Conservation (phyloP, 2,797 vertebrate genomes). For the Pangasius macronema region DNA sequence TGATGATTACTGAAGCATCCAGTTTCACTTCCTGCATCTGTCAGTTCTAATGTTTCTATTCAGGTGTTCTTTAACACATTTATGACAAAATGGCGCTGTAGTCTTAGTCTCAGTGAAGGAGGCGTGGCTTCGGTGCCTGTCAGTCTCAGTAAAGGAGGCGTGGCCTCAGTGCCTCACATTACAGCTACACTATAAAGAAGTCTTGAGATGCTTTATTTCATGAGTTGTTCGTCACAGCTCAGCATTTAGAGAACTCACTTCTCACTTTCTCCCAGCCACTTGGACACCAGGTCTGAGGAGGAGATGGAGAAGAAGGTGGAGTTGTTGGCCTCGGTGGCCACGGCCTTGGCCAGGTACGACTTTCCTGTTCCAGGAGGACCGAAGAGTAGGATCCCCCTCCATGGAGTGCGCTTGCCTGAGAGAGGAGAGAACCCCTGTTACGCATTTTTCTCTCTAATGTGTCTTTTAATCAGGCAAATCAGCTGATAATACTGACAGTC, state of each 20-base stretch:
- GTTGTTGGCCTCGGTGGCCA: conserved; percentile 98
- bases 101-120: conserved; percentile 2
- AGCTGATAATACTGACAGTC: neutral
- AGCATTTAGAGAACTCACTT: conserved; percentile 65
- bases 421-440: conserved; percentile 13
- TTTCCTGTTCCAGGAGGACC: conserved; percentile 98
- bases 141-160: neutral
- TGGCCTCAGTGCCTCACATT: neutral
- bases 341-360: conserved; percentile 98
- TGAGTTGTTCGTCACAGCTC: neutral
- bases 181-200: neutral
- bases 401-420: conserved; percentile 95
- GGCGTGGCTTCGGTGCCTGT: neutral
- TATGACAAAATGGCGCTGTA: neutral
- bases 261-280: conserved; percentile 98
- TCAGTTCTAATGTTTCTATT: neutral
- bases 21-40: neutral
- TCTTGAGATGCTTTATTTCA: neutral
- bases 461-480: neutral
- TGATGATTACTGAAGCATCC: neutral
- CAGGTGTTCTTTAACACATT: neutral
- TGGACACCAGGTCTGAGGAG: conserved; percentile 96
- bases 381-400: conserved; percentile 96
- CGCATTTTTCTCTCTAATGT: neutral
- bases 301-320: conserved; percentile 98